These are phyloP conservation scores for Encarsia formosa DNA, from an alignment of 2,888 invertebrate species.

Conservation along the genomic window DNA sequence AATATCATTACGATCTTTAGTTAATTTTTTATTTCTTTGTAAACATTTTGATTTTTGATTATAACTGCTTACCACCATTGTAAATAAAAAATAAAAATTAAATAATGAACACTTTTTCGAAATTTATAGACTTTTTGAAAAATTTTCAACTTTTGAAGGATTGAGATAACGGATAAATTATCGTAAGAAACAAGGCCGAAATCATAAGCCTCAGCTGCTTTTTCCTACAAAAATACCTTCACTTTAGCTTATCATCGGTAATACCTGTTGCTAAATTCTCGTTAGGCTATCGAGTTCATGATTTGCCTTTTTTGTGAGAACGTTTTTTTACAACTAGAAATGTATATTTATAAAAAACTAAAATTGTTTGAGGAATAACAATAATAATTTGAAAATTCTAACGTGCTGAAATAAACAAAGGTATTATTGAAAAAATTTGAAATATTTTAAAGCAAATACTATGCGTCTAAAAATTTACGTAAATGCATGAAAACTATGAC, in stretches of 20 bases:
- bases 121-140: constrained; percentile 22
- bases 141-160: constrained; percentile 21
- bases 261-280: constrained; percentile 24
- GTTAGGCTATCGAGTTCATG: constrained; percentile 31
- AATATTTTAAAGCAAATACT: too few species aligned
- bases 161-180: constrained; percentile 1
- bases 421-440: too few species aligned
- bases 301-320: constrained; percentile 39
- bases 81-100: constrained; percentile 11
- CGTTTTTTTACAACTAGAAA: neutral
- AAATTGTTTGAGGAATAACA: too few species aligned
- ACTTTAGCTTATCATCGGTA: neutral
- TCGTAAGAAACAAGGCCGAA: neutral
- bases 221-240: neutral
- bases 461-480: too few species aligned
- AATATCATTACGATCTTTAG: constrained; percentile 26
- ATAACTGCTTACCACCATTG: constrained; percentile 16
- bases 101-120: too few species aligned
- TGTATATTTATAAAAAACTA: too few species aligned
- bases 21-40: constrained; percentile 31
- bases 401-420: too few species aligned
- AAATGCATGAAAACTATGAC: too few species aligned
- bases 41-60: constrained; percentile 32
- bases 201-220: neutral
- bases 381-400: too few species aligned